Conservation (phyloP, 2,888 invertebrate genomes). For the Leptopilina drosophilae region DNA sequence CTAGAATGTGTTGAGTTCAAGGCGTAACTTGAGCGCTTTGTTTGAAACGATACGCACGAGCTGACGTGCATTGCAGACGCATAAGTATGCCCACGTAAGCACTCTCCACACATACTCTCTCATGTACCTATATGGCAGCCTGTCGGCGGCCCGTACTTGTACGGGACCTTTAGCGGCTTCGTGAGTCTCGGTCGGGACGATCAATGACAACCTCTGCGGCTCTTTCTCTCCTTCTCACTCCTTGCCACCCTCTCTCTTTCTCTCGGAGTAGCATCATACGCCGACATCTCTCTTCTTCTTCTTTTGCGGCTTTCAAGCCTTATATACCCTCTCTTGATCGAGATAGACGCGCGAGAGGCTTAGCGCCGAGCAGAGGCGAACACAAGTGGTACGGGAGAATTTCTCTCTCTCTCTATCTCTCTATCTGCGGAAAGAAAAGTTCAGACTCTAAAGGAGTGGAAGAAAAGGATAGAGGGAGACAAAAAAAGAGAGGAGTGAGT, state of each 20-base stretch:
- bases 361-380: conserved; percentile 68
- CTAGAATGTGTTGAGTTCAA: conserved; percentile 18
- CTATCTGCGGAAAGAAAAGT: conserved; percentile 47
- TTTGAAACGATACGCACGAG: conserved; percentile 47
- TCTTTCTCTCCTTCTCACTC: conserved; percentile 52
- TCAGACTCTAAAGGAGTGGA: conserved; percentile 39
- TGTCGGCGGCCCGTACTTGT: conserved; percentile 72
- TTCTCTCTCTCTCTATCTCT: conserved; percentile 45
- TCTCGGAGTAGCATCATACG: conserved; percentile 53
- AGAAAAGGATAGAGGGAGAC: conserved; percentile 50
- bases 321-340: conserved; percentile 72
- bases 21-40: conserved; percentile 20
- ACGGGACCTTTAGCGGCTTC: conserved; percentile 77
- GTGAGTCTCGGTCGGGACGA: conserved; percentile 72
- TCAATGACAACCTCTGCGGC: conserved; percentile 74
- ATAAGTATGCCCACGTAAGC: conserved; percentile 54
- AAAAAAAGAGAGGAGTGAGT: conserved; percentile 47
- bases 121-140: conserved; percentile 56
- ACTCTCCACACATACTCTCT: conserved; percentile 3
- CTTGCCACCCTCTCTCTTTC: conserved; percentile 48
- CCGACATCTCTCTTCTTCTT: conserved; percentile 54
- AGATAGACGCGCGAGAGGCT: conserved; percentile 75
- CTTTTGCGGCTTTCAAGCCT: conserved; percentile 54
- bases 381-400: conserved; percentile 59
- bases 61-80: conserved; percentile 45